Evolutionary conservation across 2,113 vertebrate species (phyloP), one percentile per base, ranked within the genome.

Genomic region (Marcusenius ussheri): DNA sequence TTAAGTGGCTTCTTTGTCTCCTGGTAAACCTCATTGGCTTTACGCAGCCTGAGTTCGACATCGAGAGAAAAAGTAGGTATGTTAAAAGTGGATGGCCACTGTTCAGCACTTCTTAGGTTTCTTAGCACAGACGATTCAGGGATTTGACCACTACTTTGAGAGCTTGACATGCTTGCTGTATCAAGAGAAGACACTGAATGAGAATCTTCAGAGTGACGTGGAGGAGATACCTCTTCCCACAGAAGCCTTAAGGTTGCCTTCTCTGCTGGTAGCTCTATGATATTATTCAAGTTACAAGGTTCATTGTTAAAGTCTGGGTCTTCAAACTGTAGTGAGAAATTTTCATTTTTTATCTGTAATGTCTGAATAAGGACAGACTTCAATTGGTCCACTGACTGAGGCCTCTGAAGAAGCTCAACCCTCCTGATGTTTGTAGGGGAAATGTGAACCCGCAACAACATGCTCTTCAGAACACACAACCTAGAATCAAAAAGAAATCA

Each of bases 321-420:
- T 47, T 89, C 89, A 89, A 42, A 89, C 35, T 83, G 89, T 39
- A 83, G 49, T 53, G 74, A 83, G 80, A 89, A 89, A 56, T 56
- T 21, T 2, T 31, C 13, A 17, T 46, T 49, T 84, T 39, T 77
- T 45, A 89, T 11, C 35, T 56, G n/a, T 13, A 84, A 80, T 42
- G 21, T 84, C 39, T 50, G 46, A 46, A 9, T 27, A 46, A 88
- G 58, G 8, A 47, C 11, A 39, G 45, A 19, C 51, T 88, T 53
- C 46, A 49, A 49, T 19, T 89, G 58, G 13, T 88, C 88, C 35
- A 88, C 62, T 27, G 88, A 89, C 39, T 74, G 58, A 47, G 88
- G 88, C 13, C 24, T 19, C 35, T 49, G 13, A 74, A 42, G 42
- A 74, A 77, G 88, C 42, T 15, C 46, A 19, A 89, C 45, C 53